A percentile compares a stretch with the other conserved stretches of the same genome.
Conservation (phyloP, 2,797 vertebrate species). For the Pangasius mekongensis region DNA sequence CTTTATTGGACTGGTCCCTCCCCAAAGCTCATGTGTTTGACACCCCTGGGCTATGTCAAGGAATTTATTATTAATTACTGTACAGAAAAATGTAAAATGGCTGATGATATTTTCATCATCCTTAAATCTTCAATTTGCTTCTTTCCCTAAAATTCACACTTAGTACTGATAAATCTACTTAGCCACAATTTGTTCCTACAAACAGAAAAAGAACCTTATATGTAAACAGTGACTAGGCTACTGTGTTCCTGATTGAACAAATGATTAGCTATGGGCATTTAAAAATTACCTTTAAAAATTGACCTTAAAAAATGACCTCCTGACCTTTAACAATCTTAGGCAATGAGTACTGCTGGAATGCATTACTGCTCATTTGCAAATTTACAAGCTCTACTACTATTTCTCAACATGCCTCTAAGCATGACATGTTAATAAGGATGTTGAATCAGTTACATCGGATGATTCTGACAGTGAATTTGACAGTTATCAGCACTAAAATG, state of each 20-base stretch:
- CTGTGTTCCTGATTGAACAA: not conserved
- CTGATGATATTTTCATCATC: not conserved
- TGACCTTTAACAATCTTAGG: not conserved
- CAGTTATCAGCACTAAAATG: slow-evolving; percentile 14
- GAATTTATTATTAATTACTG: not conserved
- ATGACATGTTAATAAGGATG: slow-evolving; percentile 21
- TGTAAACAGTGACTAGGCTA: not conserved
- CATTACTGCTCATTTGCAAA: not conserved
- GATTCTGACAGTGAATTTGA: not conserved
- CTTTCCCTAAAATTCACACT: not conserved
- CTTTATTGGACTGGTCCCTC: not conserved
- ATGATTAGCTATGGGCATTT: not conserved
- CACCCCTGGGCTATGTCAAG: not conserved
- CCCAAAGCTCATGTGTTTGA: not conserved
- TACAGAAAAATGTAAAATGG: not conserved
- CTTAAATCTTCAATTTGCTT: not conserved
- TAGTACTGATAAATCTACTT: not conserved
- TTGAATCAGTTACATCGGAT: not conserved
- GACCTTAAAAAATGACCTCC: not conserved
- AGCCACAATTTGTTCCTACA: not conserved
- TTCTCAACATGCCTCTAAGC: not conserved
- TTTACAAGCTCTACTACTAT: not conserved
- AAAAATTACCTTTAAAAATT: not conserved
- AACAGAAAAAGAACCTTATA: not conserved
- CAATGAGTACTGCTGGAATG: not conserved